Base-by-base conservation (phyloP, 2,888 invertebrate genomes). In the Frankliniella fusca region DNA sequence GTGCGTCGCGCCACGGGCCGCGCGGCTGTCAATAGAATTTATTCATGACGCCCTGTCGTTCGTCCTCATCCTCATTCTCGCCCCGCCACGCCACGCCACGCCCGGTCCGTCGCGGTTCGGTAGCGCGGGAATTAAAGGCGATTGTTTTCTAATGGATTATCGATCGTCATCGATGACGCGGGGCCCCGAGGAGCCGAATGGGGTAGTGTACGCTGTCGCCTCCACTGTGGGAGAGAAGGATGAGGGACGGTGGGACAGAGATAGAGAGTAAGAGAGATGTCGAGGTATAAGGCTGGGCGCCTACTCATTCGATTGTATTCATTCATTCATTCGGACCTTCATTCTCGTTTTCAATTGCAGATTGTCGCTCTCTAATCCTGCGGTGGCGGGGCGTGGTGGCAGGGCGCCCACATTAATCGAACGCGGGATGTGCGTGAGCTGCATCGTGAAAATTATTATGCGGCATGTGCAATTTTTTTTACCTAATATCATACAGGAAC, bases 61-160 rank as follows among this genome's bases (percentile, higher is more conserved):
- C 61, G 81, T 54, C 38, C 61, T 70, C 82, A 80, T 83, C 82
- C 84, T 81, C 81, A 80, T 82, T 81, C 84, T 84, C 84, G 84
- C 84, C 84, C 85, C 84, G 85, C 83, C 54, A 54, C 23, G 23
- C 70, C 70, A 5, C 23, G 70, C 70, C 54, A 54, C 23, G 23
- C 70, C 70, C 11, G 23, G 70, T 23, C 23, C 61, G 48, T 28
- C 65, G 27, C 76, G 81, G 65, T 23, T 27, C 76, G 27, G 48
- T 80, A 80, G 80, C 54, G 80, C 76, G 48, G 50, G 81, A 23
- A 76, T 76, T 76, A 76, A 38, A 76, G 70, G n/a, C 27, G 70
- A 70, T 27, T 76, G 70, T 23, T 76, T 76, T 76, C 70, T 76
- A 76, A 76, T 76, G 27, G 54, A 54, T 54, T 54, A 54, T 12